A percentile compares a stretch with the other conserved stretches of the same genome.
These are phyloP conservation scores for Anaspis maculata DNA, from an alignment of 2,888 invertebrate genomes.

Conservation along the genomic window DNA sequence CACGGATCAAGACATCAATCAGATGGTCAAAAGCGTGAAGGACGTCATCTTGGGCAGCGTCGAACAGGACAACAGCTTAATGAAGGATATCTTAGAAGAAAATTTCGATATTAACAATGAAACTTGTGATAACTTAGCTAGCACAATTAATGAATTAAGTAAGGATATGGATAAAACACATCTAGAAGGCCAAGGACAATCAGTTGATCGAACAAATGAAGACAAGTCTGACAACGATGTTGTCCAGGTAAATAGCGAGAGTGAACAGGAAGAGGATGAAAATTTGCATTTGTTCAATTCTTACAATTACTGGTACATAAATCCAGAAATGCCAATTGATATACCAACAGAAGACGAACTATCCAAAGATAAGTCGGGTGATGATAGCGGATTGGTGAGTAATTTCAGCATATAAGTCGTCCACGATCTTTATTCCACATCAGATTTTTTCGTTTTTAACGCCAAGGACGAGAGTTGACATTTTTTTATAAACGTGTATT, in stretches of 20 bases:
- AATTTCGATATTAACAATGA: slow-evolving; percentile 18
- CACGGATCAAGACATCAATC: slow-evolving; percentile 21
- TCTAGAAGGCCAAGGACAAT: too few species aligned
- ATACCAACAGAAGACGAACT: slow-evolving; percentile 27
- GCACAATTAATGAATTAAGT: slow-evolving; percentile 13
- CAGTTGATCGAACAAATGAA: too few species aligned
- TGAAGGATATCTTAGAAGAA: slow-evolving; percentile 14
- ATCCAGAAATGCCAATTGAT: slow-evolving; percentile 46
- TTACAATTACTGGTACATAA: slow-evolving; percentile 50
- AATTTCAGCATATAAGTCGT: slow-evolving; percentile 4
- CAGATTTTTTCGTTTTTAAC: too few species aligned
- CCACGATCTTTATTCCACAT: too few species aligned
- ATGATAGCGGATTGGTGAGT: slow-evolving; percentile 18
- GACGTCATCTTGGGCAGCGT: slow-evolving; percentile 19
- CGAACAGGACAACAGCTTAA: slow-evolving; percentile 17
- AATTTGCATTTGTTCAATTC: slow-evolving; percentile 45
- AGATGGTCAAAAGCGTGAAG: slow-evolving; percentile 24
- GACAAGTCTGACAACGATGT: slow-evolving; percentile 6
- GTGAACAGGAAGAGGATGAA: slow-evolving; percentile 26
- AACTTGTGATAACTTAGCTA: slow-evolving; percentile 20
- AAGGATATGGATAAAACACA: not conserved
- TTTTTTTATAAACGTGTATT: too few species aligned
- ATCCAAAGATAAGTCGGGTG: slow-evolving; percentile 10
- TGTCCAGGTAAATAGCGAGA: slow-evolving; percentile 22
- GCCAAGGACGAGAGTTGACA: too few species aligned